These are phyloP conservation scores for Sesia apiformis DNA, from an alignment of 2,888 invertebrate genomes.

Conservation along the genomic window DNA sequence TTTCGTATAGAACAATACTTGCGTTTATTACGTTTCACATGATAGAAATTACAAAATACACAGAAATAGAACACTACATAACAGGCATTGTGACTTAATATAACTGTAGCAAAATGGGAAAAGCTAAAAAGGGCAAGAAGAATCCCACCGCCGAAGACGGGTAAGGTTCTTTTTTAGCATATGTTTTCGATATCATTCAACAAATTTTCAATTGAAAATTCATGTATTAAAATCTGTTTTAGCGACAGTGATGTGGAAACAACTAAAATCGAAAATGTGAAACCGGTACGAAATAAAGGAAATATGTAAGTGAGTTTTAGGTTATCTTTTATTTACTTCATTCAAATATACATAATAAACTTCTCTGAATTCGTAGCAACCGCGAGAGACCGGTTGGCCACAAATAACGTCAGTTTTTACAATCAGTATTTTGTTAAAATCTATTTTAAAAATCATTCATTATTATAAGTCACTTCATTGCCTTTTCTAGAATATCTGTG, in stretches of 20 bases:
- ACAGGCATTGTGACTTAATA: constrained; percentile 63
- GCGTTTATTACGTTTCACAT: constrained; percentile 62
- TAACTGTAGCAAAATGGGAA: constrained; percentile 76
- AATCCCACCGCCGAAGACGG: constrained; percentile 82
- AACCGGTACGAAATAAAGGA: constrained; percentile 47
- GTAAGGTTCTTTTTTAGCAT: constrained; percentile 67
- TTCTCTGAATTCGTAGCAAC: too few relatives aligned
- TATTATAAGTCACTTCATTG: neutral
- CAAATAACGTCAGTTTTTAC: too few relatives aligned
- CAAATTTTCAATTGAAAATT: constrained; percentile 8
- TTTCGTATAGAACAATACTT: constrained; percentile 21
- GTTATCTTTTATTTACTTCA: constrained; percentile 27
- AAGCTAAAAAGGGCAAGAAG: constrained; percentile 88
- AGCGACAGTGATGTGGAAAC: constrained; percentile 78
- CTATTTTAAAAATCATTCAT: neutral
- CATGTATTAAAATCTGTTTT: constrained; percentile 25
- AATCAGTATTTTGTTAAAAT: neutral
- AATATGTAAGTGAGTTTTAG: constrained; percentile 64
- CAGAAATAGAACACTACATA: constrained; percentile 42
- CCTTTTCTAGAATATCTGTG: constrained; percentile 35
- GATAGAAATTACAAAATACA: constrained; percentile 61
- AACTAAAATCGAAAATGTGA: constrained; percentile 50
- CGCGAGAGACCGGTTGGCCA: too few relatives aligned
- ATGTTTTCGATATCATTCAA: constrained; percentile 23
- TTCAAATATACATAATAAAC: neutral